Evolutionary conservation across 2,888 invertebrate species (phyloP), one percentile per base, ranked within the genome.

Genomic region (Cylindroiulus punctatus): DNA sequence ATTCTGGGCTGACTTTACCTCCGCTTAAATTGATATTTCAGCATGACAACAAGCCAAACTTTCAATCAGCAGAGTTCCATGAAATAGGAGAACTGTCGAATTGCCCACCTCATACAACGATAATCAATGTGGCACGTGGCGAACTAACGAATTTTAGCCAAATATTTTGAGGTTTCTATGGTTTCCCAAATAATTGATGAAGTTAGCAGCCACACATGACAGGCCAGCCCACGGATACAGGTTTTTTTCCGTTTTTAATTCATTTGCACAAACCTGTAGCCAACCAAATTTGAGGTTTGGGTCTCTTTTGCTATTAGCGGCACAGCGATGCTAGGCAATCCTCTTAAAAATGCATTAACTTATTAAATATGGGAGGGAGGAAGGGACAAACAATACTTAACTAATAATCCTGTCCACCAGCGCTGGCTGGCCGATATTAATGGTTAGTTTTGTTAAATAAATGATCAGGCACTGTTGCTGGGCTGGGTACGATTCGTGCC

Each of bases 81-180:
- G 19, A n/a, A n/a, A 44, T 14, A n/a, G 19, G n/a, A 19, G n/a
- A 57, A 57, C 22, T n/a, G 5, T 57, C 47, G 7, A n/a, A n/a
- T 26, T 65, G 26, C 26, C 26, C 65, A 26, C 65, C 65, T 10
- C 65, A 10, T 26, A 26, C 26, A 65, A 65, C 26, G n/a, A 65
- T 65, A 65, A 65, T 65, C n/a, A n/a, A 52, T 52, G 12, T 4
- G 65, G 4, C 65, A 65, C 26, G 26, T 65, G 26, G 65, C 65
- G 26, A 65, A 26, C 65, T 65, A 65, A 65, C 65, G 65, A 65
- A 65, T 65, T 65, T 65, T n/a, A 65, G 26, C 65, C 26, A 65
- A 65, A 65, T 65, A 65, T 65, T 65, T 65, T 65, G 65, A 65
- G 26, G 65, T 65, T 65, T 65, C 65, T 65, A 65, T 65, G 65